Evolutionary conservation across 2,113 vertebrate species (phyloP).

Genomic region (Otocyon megalotis): DNA sequence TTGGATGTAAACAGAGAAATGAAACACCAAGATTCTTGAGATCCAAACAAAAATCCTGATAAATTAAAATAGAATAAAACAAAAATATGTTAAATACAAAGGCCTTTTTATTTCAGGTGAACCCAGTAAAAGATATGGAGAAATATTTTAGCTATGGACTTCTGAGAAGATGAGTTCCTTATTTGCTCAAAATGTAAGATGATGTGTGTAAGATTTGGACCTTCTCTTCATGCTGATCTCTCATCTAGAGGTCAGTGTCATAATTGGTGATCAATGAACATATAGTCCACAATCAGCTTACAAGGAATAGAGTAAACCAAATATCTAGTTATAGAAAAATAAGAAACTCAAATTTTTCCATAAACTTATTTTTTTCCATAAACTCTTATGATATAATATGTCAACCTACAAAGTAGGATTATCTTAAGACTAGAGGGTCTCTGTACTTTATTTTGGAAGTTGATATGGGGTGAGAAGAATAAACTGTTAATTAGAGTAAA

Average conservation of each 20-base stretch:
- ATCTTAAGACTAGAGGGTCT: neutral
- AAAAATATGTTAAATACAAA: neutral
- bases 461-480: neutral
- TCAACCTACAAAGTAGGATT: neutral
- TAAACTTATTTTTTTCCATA: neutral
- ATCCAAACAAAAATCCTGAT: neutral
- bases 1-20: neutral
- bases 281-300: neutral
- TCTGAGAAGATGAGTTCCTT: neutral
- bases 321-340: neutral
- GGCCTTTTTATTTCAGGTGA: neutral
- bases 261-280: neutral
- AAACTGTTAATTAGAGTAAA: neutral
- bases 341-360: neutral
- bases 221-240: neutral
- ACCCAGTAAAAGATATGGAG: neutral
- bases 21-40: neutral
- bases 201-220: neutral
- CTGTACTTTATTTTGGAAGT: neutral
- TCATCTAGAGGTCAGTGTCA: neutral
- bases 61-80: neutral
- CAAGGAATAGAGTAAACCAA: neutral
- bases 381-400: neutral
- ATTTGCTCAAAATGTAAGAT: neutral
- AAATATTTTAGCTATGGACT: neutral